Conservation (phyloP, 2,888 invertebrate genomes). For the Drosophila subsilvestris region DNA sequence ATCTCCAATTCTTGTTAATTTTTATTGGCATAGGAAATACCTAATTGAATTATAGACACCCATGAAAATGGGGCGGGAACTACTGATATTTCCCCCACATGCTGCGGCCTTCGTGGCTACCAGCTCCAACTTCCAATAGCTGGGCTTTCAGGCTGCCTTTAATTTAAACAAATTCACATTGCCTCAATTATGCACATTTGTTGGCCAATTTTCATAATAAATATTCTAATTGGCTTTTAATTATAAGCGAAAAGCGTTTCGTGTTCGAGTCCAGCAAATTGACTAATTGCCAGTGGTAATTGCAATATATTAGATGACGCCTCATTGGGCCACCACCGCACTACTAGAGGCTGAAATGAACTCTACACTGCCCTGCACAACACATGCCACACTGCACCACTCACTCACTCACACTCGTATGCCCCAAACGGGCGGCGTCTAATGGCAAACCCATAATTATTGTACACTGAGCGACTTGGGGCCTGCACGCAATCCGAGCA, state of each 20-base stretch:
- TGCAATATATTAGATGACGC: constrained; percentile 74
- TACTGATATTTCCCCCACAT: constrained; percentile 2
- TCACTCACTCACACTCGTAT: constrained; percentile 9
- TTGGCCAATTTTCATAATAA: constrained; percentile 71
- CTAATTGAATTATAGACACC: constrained; percentile 38
- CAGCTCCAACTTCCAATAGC: constrained; percentile 5
- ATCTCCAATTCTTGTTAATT: constrained; percentile 5
- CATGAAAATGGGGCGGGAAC: constrained; percentile 6
- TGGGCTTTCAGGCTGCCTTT: constrained; percentile 15
- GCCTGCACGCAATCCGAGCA: constrained; percentile 48
- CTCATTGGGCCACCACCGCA: constrained; percentile 50
- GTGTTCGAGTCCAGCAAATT: constrained; percentile 60
- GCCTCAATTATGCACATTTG: constrained; percentile 62
- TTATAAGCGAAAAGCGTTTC: constrained; percentile 57
- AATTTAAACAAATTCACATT: constrained; percentile 54
- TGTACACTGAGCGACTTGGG: constrained; percentile 39
- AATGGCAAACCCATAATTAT: constrained; percentile 63
- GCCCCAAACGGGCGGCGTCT: constrained; percentile 47
- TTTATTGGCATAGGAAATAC: constrained; percentile 18
- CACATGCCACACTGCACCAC: constrained; percentile 3
- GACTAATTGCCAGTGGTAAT: constrained; percentile 74
- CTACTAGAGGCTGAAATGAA: constrained; percentile 6
- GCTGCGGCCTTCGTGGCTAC: constrained; percentile 15
- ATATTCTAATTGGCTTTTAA: constrained; percentile 77
- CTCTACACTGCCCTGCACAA: constrained; percentile 15